Conservation (phyloP, 1,140 invertebrate genomes). For the Harlomillsia oculata region DNA sequence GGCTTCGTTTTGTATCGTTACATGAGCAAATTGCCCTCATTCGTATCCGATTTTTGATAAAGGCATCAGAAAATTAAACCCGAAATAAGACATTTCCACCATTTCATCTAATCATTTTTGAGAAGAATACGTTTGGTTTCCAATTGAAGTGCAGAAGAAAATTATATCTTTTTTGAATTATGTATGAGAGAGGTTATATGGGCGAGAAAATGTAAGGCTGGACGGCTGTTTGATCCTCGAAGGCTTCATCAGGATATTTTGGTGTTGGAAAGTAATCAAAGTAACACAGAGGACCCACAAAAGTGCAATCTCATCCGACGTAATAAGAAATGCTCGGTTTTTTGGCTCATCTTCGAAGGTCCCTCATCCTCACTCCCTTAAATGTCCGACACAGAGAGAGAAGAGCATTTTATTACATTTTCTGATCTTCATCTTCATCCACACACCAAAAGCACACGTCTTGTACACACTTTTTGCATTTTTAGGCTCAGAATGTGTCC, state of each 20-base stretch:
- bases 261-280: constrained; percentile 17
- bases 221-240: neutral
- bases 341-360: neutral
- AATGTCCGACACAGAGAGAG: neutral
- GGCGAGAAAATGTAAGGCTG: neutral
- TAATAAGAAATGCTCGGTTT: constrained; percentile 22
- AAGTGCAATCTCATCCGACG: constrained; percentile 26
- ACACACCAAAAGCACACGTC: neutral
- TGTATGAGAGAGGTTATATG: neutral
- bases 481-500: neutral
- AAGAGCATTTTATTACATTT: too few species aligned
- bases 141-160: neutral
- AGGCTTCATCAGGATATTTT: neutral
- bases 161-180: neutral
- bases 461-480: neutral
- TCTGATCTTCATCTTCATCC: neutral
- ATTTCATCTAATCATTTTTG: neutral
- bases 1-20: too few species aligned
- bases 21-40: too few species aligned
- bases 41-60: too few species aligned
- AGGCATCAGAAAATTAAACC: too few species aligned
- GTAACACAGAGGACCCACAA: constrained; percentile 9
- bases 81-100: neutral
- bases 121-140: neutral
- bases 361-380: neutral